Evolutionary conservation across 2,797 vertebrate genomes (phyloP).

Genomic region (Bovichtus variegatus): DNA sequence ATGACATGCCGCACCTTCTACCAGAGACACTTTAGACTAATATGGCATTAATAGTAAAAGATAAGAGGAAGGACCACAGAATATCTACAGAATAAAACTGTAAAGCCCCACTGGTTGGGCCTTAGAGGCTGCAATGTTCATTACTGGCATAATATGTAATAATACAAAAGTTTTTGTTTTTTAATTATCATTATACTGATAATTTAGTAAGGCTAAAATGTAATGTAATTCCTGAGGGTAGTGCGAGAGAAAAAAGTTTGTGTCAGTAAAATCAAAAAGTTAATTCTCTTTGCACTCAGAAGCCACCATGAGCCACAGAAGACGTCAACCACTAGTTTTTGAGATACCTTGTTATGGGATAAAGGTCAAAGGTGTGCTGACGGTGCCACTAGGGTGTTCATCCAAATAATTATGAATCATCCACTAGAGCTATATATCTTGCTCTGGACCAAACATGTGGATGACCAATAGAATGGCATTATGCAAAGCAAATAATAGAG

Average conservation of each 20-base stretch:
- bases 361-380: no score
- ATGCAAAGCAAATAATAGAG: no score
- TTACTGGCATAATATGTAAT: not conserved
- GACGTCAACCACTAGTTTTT: no score
- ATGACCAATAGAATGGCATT: no score
- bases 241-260: not conserved
- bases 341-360: no score
- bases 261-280: not conserved
- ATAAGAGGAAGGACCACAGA: not conserved
- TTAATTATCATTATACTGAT: not conserved
- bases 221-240: not conserved
- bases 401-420: no score
- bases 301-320: no score
- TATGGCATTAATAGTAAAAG: not conserved
- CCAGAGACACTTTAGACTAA: not conserved
- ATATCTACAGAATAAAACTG: not conserved
- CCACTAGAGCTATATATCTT: no score
- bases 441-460: no score
- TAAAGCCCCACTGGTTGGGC: not conserved
- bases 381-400: no score
- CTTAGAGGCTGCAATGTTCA: not conserved
- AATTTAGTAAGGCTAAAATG: not conserved
- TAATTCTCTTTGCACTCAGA: not conserved
- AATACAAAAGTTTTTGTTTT: not conserved
- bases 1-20: no score